Conservation (phyloP, 2,797 vertebrate species). For the Poecilia gillii region DNA sequence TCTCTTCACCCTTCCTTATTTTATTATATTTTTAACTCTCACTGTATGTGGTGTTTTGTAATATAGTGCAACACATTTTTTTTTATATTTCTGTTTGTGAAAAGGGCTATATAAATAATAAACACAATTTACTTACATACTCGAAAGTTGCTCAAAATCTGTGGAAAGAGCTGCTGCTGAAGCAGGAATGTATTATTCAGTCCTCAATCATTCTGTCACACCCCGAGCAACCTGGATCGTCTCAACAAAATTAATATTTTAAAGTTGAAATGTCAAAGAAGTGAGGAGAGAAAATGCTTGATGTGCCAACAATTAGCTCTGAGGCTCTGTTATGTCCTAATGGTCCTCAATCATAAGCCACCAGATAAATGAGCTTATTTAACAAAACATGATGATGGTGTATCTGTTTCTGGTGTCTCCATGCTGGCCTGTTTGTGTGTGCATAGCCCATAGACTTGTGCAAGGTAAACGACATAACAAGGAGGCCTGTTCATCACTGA, state of each 20-base stretch:
- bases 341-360: conserved; percentile 74
- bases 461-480: conserved; percentile 70
- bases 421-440: conserved; percentile 41
- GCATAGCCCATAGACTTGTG: conserved; percentile 67
- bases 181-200: conserved; percentile 58
- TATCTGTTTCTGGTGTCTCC: conserved; percentile 74
- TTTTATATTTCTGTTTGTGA: background rate
- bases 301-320: conserved; percentile 77
- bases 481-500: conserved; percentile 51
- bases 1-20: background rate
- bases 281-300: conserved; percentile 56
- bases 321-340: conserved; percentile 78
- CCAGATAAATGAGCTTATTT: conserved; percentile 75
- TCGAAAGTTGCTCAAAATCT: conserved; percentile 77
- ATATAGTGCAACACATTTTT: background rate
- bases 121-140: conserved; percentile 63
- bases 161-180: conserved; percentile 69
- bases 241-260: conserved; percentile 80
- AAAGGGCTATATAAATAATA: conserved; percentile 33
- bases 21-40: background rate
- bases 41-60: background rate
- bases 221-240: conserved; percentile 77
- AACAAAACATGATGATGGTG: conserved; percentile 71
- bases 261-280: conserved; percentile 78
- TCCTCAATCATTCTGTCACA: conserved; percentile 67